Evolutionary conservation across 2,888 invertebrate genomes (phyloP).

Genomic region (Agonopterix subpropinquella): DNA sequence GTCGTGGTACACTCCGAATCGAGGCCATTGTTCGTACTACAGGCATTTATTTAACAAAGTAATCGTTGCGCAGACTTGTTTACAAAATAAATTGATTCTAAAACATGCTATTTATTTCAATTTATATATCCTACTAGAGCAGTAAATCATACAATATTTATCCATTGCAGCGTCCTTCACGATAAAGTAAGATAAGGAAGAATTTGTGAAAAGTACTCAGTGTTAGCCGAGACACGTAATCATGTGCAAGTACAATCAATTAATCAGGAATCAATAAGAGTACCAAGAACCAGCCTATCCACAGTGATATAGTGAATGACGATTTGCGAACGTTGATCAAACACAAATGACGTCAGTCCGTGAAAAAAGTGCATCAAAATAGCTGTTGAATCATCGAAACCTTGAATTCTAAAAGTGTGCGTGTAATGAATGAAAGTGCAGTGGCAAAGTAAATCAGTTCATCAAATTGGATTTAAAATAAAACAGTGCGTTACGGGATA

Average conservation of each 20-base stretch:
- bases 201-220: constrained; percentile 35
- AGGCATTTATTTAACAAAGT: too few relatives aligned
- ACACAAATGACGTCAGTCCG: constrained; percentile 4
- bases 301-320: constrained; percentile 1
- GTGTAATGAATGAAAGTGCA: constrained; percentile 7
- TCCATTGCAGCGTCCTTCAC: constrained; percentile 42
- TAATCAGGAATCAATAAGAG: too few relatives aligned
- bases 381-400: constrained; percentile 4
- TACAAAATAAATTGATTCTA: constrained; percentile 11
- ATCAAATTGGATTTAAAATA: neutral
- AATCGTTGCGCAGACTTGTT: constrained; percentile 10
- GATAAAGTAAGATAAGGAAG: constrained; percentile 43
- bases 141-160: constrained; percentile 30
- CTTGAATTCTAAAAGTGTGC: neutral
- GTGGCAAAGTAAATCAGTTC: neutral
- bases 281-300: neutral
- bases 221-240: constrained; percentile 27
- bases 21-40: too few relatives aligned
- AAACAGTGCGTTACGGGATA: constrained; percentile 35
- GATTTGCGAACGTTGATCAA: neutral
- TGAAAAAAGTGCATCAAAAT: constrained; percentile 3
- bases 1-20: too few relatives aligned
- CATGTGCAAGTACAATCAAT: too few relatives aligned
- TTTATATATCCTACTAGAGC: constrained; percentile 32
- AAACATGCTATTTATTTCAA: constrained; percentile 24